Evolutionary conservation across 2,888 invertebrate species (phyloP).

Genomic region (Lumbricus terrestris): DNA sequence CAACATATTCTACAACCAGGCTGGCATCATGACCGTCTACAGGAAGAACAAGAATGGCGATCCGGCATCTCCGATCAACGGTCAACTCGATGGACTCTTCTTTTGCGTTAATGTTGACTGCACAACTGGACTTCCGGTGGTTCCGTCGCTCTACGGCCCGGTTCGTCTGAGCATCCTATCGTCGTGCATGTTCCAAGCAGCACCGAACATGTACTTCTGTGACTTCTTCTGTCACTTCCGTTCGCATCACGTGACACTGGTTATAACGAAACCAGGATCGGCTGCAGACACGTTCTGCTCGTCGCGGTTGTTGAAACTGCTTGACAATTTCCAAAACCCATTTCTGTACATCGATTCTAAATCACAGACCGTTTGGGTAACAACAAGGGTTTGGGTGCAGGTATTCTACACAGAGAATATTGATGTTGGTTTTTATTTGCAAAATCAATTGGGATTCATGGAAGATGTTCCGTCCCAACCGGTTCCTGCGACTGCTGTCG

Average conservation of each 20-base stretch:
- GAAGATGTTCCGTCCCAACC: background rate
- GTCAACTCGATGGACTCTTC: background rate
- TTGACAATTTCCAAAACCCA: slow-evolving; percentile 15
- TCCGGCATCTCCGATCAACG: background rate
- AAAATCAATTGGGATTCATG: background rate
- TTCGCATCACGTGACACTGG: slow-evolving; percentile 29
- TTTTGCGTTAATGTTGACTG: background rate
- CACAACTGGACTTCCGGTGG: background rate
- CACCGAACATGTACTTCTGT: slow-evolving; percentile 15
- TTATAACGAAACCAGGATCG: slow-evolving; percentile 24
- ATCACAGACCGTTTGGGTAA: background rate
- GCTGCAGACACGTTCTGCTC: slow-evolving; percentile 26
- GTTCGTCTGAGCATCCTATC: background rate
- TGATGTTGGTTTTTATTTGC: background rate
- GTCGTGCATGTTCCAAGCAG: background rate
- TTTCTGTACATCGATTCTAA: slow-evolving; percentile 17
- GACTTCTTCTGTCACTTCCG: slow-evolving; percentile 5
- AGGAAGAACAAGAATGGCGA: background rate
- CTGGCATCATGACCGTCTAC: background rate
- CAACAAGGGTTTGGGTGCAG: background rate
- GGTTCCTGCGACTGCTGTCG: background rate
- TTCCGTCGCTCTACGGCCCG: background rate
- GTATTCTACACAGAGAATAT: background rate
- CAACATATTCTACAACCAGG: background rate
- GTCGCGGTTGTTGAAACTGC: background rate